Base-by-base conservation (phyloP, 2,113 vertebrate species). In the Pogonocichla stellata region DNA sequence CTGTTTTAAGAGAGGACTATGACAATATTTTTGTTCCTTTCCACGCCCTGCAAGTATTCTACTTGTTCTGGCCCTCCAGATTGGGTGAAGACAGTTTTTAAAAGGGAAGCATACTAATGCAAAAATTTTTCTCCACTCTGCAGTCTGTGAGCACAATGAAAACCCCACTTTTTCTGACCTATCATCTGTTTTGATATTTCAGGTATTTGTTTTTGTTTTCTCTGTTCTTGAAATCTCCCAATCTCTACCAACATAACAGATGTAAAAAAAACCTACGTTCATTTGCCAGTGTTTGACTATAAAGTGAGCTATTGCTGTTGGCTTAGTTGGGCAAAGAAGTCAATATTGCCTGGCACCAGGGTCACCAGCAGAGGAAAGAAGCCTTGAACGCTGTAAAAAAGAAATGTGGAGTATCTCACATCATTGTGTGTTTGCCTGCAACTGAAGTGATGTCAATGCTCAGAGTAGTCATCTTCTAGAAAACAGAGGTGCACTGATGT, bases 231-330 rank as follows among this genome's bases (percentile, higher is more conserved):
- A 84, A 90, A 84, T 12, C 12, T 66, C 19, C 34, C 16, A 8
- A 51, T 60, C 81, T 81, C 71, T 70, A 53, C 34, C 23, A 80
- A 38, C 40, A 34, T 56, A 47, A n/a, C 14, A 54, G 50, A 45
- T 2, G 8, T 75, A 14, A 70, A 62, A 19, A 19, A 31, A 2
- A 3, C 0, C 6, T 14, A 38, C 3, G 4, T 53, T 86, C 12
- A 43, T 66, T 69, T 86, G 18, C 47, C 10, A 19, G 12, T 51
- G 43, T 84, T 70, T 77, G 60, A 10, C 36, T 82, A 13, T 10
- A 45, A 64, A 86, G 17, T 65, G 62, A 72, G 18, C 48, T 77
- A 33, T 53, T 60, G 47, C n/a, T 42, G 5, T 66, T 90, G 60
- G 11, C 53, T 72, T 58, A 22, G 22, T 18, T 7, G 6, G 38